Evolutionary conservation across 2,888 invertebrate genomes (phyloP), one percentile per base, ranked within the genome.

Genomic region (Alsophila aescularia): DNA sequence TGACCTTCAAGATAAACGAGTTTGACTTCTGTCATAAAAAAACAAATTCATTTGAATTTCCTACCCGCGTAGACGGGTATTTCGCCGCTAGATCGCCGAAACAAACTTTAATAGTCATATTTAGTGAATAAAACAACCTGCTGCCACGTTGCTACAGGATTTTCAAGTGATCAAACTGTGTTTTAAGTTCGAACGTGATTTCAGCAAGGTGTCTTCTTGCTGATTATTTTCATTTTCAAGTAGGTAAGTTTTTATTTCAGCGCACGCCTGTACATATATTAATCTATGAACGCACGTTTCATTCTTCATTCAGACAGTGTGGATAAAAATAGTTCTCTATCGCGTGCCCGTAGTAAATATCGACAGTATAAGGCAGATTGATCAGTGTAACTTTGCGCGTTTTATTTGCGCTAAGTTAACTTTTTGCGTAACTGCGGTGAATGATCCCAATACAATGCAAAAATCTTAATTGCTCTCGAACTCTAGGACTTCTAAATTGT

Each of bases 31-130:
- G 68, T 83, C 82, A 82, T 77, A 66, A 76, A 79, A 57, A 78
- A 79, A 77, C 85, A 85, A 82, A 84, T 79, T 79, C 70, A 75
- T 85, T 87, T 81, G 74, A 78, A 81, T 79, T 77, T 82, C 69
- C 87, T 90, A 90, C 90, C 90, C 90, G 87, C 90, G 76, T 58
- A 83, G 82, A 75, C 86, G 82, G 84, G 82, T 74, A 75, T 77
- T 77, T 70, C 74, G 73, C 70, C 45, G 62, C 67, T 64, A 68
- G 69, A 74, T 70, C 59, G 58, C 69, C 70, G 70, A 75, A 83
- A 82, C 10, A 81, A 80, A 79, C 64, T 70, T 70, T 66, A 58
- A 55, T 66, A 69, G 55, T 57, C 35, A 62, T 62, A 70, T 69
- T 70, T 69, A 58, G 74, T 79, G 78, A 62, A 67, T 64, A 73